A percentile compares a stretch with the other conserved stretches of the same genome.
Conservation (phyloP, 92 coral and sea anemone genomes). For the Hydrozoanthus gracilis region DNA sequence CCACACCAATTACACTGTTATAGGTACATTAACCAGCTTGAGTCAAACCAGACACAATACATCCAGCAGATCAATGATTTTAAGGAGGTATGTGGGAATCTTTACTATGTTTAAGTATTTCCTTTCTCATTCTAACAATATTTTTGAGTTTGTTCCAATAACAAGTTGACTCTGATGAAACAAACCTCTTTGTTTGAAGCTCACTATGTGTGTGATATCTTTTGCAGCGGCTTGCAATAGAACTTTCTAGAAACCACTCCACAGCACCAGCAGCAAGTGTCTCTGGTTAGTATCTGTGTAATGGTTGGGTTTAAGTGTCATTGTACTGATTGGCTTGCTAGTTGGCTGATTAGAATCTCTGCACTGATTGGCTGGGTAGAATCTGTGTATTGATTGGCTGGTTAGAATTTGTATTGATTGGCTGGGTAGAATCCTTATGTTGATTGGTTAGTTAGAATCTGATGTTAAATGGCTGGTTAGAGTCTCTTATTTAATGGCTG, state of each 20-base stretch:
- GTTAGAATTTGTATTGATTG: no score
- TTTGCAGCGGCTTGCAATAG: conserved; percentile 90
- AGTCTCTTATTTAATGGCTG: no score
- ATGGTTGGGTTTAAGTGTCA: not conserved
- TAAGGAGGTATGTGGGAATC: conserved; percentile 76
- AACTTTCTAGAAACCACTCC: conserved; percentile 85
- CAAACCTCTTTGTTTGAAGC: not conserved
- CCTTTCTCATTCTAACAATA: not conserved
- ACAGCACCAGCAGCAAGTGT: conserved; percentile 55
- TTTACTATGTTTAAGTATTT: not conserved
- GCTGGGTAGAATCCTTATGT: no score
- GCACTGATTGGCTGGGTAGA: no score
- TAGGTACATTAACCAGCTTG: conserved; percentile 96
- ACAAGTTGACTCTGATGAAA: not conserved
- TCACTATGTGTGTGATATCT: not conserved
- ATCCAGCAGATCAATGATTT: conserved; percentile 93
- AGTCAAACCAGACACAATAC: conserved; percentile 83
- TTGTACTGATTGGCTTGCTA: not conserved
- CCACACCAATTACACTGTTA: not conserved
- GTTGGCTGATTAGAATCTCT: no score
- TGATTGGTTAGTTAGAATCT: no score
- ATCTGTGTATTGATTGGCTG: no score
- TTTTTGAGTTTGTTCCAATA: not conserved
- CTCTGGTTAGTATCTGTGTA: conserved; percentile 37
- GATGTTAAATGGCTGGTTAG: no score